Percentiles rank a stretch among this genome's conserved stretches.
Evolutionary conservation across 2,888 invertebrate species (phyloP).

Genomic region (Drosophila percnosoma): DNA sequence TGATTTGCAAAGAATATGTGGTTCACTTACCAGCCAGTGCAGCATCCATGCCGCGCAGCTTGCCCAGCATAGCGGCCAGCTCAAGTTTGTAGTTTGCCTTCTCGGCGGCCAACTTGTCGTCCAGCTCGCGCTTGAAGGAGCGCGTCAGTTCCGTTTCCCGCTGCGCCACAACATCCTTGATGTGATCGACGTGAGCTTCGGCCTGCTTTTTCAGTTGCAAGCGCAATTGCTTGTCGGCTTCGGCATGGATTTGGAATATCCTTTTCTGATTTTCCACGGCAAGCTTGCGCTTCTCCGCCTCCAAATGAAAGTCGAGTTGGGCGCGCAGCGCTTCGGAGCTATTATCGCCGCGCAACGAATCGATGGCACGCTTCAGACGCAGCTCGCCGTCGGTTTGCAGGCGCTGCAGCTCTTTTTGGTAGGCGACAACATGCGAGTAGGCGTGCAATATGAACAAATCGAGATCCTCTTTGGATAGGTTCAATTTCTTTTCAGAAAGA

Average conservation of each 20-base stretch:
- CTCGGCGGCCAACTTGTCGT: slow-evolving; percentile 89
- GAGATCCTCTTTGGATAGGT: slow-evolving; percentile 88
- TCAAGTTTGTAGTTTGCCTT: slow-evolving; percentile 89
- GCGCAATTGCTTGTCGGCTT: slow-evolving; percentile 90
- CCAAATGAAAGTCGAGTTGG: slow-evolving; percentile 89
- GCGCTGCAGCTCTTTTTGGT: slow-evolving; percentile 91
- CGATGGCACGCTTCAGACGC: slow-evolving; percentile 88
- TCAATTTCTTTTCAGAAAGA: slow-evolving; percentile 88
- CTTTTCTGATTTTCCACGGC: slow-evolving; percentile 90
- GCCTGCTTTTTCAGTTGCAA: slow-evolving; percentile 93
- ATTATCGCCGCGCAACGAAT: slow-evolving; percentile 87
- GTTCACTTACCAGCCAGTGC: slow-evolving; percentile 89
- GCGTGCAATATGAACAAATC: slow-evolving; percentile 92
- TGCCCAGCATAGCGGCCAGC: slow-evolving; percentile 90
- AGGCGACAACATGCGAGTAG: slow-evolving; percentile 90
- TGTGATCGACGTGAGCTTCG: slow-evolving; percentile 93
- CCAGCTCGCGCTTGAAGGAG: slow-evolving; percentile 86
- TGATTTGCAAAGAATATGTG: not conserved
- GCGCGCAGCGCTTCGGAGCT: slow-evolving; percentile 85
- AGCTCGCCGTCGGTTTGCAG: slow-evolving; percentile 88
- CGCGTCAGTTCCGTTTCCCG: slow-evolving; percentile 86
- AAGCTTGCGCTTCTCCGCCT: slow-evolving; percentile 88
- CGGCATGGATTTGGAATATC: slow-evolving; percentile 88
- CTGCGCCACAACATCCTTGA: slow-evolving; percentile 89
- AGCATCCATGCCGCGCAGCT: slow-evolving; percentile 91